phyloP scores from a whole-genome alignment of 2,113 vertebrate genomes.

The Calyptomena viridis region DNA sequence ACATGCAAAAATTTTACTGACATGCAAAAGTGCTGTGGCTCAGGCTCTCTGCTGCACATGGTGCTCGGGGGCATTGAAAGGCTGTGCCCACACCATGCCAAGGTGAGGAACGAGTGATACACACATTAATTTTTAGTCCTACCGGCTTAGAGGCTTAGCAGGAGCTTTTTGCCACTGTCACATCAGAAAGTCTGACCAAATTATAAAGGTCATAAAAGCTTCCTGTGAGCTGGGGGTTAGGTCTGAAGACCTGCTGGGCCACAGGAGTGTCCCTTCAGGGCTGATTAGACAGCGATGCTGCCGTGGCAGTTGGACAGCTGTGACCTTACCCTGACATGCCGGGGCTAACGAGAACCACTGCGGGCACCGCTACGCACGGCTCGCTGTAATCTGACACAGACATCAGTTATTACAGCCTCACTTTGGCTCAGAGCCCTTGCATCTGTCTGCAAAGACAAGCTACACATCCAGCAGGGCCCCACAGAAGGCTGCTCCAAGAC shows the following conservation, averaged over 20 bases:
- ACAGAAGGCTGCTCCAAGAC: background rate
- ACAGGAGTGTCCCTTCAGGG: background rate
- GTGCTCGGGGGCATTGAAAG: background rate
- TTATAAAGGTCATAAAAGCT: background rate
- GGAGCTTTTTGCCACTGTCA: background rate
- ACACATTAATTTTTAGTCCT: background rate
- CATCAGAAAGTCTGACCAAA: background rate
- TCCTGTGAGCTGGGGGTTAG: rapidly evolving
- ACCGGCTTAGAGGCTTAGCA: background rate
- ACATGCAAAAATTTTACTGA: no score
- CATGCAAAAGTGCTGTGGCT: background rate
- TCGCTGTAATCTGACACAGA: background rate
- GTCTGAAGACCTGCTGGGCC: background rate
- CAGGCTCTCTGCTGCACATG: background rate
- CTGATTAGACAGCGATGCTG: background rate
- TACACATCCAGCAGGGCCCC: background rate
- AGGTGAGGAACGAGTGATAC: background rate
- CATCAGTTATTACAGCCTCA: background rate
- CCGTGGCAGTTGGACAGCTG: background rate
- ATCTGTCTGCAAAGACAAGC: background rate
- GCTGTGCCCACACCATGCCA: background rate
- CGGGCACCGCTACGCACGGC: background rate
- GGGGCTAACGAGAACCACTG: background rate
- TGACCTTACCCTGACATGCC: background rate
- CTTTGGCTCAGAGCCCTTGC: background rate